Evolutionary conservation across 1,140 invertebrate genomes (phyloP).

Genomic region (Drosophila nikananu): DNA sequence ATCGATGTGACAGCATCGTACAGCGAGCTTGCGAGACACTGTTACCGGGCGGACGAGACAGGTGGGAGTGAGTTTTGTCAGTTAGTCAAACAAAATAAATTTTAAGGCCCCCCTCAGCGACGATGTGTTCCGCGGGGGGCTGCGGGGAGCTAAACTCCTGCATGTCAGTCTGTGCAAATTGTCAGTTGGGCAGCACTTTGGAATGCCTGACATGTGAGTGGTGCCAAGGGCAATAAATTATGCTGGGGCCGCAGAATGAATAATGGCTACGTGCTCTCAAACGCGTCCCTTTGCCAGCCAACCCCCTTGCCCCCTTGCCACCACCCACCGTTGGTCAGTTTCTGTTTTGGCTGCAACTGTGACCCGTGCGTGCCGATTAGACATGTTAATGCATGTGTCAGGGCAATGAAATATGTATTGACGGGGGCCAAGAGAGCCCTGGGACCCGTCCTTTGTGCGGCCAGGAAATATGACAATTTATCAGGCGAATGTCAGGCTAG

Average conservation of each 20-base stretch:
- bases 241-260: constrained; percentile 69
- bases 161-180: constrained; percentile 72
- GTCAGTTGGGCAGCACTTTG: constrained; percentile 57
- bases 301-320: background rate
- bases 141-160: constrained; percentile 20
- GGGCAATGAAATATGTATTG: constrained; percentile 79
- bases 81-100: constrained; percentile 66
- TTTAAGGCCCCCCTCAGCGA: constrained; percentile 38
- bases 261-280: constrained; percentile 53
- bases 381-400: constrained; percentile 82
- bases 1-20: constrained; percentile 59
- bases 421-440: constrained; percentile 30
- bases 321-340: background rate
- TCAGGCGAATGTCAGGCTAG: constrained; percentile 60
- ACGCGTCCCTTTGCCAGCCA: background rate
- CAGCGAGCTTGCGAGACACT: constrained; percentile 15
- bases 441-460: constrained; percentile 26
- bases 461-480: constrained; percentile 79
- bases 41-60: constrained; percentile 24
- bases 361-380: constrained; percentile 68
- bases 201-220: constrained; percentile 63
- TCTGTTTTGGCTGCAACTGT: constrained; percentile 38
- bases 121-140: background rate
- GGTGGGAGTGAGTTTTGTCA: constrained; percentile 52
- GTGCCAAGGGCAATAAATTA: constrained; percentile 74